Evolutionary conservation across 2,888 invertebrate genomes (phyloP).

Genomic region (Drosophila mettleri): DNA sequence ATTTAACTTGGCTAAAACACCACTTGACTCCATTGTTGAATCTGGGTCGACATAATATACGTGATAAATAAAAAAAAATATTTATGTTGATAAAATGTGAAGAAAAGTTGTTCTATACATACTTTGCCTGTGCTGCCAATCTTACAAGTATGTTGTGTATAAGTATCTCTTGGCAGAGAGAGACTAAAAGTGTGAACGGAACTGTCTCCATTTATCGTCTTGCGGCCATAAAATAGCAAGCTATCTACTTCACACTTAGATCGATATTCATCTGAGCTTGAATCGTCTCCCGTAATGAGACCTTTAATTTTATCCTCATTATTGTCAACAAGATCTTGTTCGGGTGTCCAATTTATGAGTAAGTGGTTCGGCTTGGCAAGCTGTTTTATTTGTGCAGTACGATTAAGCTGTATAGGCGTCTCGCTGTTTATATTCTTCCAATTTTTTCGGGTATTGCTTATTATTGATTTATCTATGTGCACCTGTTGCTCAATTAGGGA

Average conservation of each 20-base stretch:
- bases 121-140: constrained; percentile 32
- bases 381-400: constrained; percentile 30
- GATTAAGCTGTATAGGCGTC: constrained; percentile 55
- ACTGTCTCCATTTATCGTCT: constrained; percentile 24
- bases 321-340: constrained; percentile 92
- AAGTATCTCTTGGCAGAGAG: constrained; percentile 90
- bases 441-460: constrained; percentile 16
- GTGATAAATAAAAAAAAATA: too few species aligned
- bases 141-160: constrained; percentile 60
- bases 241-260: constrained; percentile 54
- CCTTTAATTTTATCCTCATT: constrained; percentile 57
- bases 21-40: too few species aligned
- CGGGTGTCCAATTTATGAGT: constrained; percentile 90
- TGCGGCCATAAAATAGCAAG: constrained; percentile 56
- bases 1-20: too few species aligned
- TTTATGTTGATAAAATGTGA: neutral
- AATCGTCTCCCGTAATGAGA: constrained; percentile 65
- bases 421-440: constrained; percentile 17
- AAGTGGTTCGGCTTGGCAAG: constrained; percentile 14
- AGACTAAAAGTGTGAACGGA: constrained; percentile 90
- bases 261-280: constrained; percentile 77
- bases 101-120: neutral
- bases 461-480: constrained; percentile 27
- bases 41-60: too few species aligned
- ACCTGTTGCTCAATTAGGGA: constrained; percentile 85